These are phyloP conservation scores for Catalaphyllia jardinei DNA, from an alignment of 64 coral and sea anemone species.

Conservation along the genomic window DNA sequence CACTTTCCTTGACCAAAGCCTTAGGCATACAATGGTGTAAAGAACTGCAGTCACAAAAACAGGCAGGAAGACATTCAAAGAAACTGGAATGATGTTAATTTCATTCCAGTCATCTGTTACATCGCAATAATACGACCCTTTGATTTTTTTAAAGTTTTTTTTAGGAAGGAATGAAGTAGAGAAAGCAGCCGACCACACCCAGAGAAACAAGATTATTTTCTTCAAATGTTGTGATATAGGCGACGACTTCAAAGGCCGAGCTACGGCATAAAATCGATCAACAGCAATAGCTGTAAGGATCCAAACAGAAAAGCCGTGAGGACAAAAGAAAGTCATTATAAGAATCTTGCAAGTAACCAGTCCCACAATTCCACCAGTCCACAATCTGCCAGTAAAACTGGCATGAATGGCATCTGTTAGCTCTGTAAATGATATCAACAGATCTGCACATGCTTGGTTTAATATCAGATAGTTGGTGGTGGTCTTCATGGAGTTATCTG, in stretches of 20 bases:
- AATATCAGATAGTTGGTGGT: slow-evolving; percentile 6
- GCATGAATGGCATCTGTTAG: not conserved
- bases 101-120: no score
- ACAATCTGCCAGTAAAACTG: not conserved
- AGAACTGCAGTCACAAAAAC: not conserved
- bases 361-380: not conserved
- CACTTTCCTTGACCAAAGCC: not conserved
- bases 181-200: not conserved
- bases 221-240: slow-evolving; percentile 2
- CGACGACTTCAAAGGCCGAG: not conserved
- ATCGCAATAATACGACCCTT: no score
- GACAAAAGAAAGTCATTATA: no score
- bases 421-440: not conserved
- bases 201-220: not conserved
- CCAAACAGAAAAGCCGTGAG: not conserved
- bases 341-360: not conserved
- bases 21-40: not conserved
- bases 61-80: not conserved
- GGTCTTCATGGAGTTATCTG: not conserved
- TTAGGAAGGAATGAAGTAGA: not conserved
- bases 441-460: not conserved
- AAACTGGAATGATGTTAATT: no score
- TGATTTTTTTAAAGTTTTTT: no score
- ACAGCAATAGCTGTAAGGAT: not conserved
- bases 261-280: not conserved